phyloP scores from a whole-genome alignment of 2,113 vertebrate species.

The Seriola quinqueradiata region DNA sequence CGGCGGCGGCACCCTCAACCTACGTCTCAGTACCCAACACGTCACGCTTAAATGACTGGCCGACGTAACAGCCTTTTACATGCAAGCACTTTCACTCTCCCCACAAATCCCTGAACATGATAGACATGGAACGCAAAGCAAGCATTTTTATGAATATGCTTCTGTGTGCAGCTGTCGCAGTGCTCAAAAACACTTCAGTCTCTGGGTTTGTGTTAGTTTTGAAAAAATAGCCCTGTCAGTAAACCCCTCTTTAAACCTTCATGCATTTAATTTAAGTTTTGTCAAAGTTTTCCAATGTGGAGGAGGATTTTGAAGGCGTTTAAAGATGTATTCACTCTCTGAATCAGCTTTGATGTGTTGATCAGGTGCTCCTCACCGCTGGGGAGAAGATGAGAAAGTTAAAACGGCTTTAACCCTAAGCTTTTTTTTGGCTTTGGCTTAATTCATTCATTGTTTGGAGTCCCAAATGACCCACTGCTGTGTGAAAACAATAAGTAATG shows the following conservation, averaged over 20 bases:
- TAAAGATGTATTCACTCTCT: slow-evolving; percentile 11
- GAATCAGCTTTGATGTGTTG: not conserved
- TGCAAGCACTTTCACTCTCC: slow-evolving; percentile 46
- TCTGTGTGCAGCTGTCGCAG: slow-evolving; percentile 74
- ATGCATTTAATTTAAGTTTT: slow-evolving; percentile 20
- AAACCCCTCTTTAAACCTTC: slow-evolving; percentile 11
- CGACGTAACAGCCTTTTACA: slow-evolving; percentile 48
- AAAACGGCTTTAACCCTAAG: not conserved
- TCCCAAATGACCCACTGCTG: too few relatives aligned
- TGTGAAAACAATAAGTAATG: too few relatives aligned
- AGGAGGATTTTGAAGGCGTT: slow-evolving; percentile 20
- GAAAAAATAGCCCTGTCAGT: slow-evolving; percentile 44
- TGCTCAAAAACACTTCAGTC: slow-evolving; percentile 66
- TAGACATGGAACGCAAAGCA: slow-evolving; percentile 40
- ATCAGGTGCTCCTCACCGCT: slow-evolving; percentile 5
- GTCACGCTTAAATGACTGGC: slow-evolving; percentile 49
- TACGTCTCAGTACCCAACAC: slow-evolving; percentile 42
- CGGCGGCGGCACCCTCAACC: slow-evolving; percentile 5
- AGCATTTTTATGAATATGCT: slow-evolving; percentile 80
- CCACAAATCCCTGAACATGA: slow-evolving; percentile 72
- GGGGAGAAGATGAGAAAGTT: not conserved
- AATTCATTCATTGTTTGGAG: too few relatives aligned
- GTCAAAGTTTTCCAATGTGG: slow-evolving; percentile 20
- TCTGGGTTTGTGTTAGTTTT: slow-evolving; percentile 57
- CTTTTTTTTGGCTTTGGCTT: not conserved